Conservation (phyloP, 1,140 invertebrate species). For the Anastatus disparis region DNA sequence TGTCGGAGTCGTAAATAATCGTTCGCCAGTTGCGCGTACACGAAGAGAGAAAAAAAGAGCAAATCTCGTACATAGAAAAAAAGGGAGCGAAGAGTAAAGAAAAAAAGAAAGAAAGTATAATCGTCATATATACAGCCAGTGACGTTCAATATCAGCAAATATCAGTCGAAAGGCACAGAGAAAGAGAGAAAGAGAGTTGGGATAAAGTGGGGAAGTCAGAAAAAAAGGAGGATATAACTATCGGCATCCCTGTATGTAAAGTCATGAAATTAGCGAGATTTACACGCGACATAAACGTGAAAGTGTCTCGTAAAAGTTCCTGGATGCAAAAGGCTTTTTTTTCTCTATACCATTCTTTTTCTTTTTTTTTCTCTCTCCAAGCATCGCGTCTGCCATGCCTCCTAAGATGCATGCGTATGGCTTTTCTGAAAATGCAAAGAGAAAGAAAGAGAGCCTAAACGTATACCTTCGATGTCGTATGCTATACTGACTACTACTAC, state of each 20-base stretch:
- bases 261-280: conserved; percentile 60
- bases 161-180: conserved; percentile 44
- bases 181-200: conserved; percentile 45
- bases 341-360: conserved; percentile 13
- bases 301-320: conserved; percentile 61
- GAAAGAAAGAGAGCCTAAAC: conserved; percentile 29
- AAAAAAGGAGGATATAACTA: background rate
- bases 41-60: no score
- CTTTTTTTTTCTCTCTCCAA: no score
- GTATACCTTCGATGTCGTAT: conserved; percentile 47
- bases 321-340: conserved; percentile 44
- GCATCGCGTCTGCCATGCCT: background rate
- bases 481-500: conserved; percentile 36
- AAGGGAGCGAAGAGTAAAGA: background rate
- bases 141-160: conserved; percentile 36
- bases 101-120: background rate
- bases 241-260: conserved; percentile 50
- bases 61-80: background rate
- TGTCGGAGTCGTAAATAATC: conserved; percentile 16
- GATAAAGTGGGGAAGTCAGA: background rate
- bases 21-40: background rate
- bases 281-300: conserved; percentile 61
- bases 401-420: conserved; percentile 35
- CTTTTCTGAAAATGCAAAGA: conserved; percentile 35
- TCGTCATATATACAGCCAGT: background rate